Evolutionary conservation across 2,797 vertebrate species (phyloP).

Genomic region (Synanceia verrucosa): DNA sequence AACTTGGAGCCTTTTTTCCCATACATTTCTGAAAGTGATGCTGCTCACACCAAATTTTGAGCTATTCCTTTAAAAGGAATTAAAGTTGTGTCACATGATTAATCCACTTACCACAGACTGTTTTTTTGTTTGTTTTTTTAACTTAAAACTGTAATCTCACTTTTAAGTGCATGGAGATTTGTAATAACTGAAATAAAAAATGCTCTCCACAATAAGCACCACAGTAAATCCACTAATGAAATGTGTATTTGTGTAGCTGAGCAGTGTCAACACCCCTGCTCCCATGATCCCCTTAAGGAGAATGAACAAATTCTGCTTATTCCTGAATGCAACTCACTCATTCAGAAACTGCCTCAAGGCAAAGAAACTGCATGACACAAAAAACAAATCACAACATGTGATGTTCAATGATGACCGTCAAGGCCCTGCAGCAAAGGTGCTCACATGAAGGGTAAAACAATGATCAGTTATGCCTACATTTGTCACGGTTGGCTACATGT

Average conservation of each 20-base stretch:
- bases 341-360: neutral
- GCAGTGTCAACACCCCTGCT: conserved; percentile 4
- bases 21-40: neutral
- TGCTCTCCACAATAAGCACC: neutral
- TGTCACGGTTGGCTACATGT: conserved; percentile 58
- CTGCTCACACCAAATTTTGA: neutral
- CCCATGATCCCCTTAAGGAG: conserved; percentile 57
- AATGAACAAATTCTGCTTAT: conserved; percentile 42
- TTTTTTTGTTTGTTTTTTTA: no score
- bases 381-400: conserved; percentile 35
- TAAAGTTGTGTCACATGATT: neutral
- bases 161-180: neutral
- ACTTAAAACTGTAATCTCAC: no score
- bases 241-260: conserved; percentile 3
- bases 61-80: neutral
- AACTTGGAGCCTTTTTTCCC: neutral
- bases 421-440: neutral
- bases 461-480: conserved; percentile 41
- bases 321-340: neutral
- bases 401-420: conserved; percentile 4
- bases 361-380: neutral
- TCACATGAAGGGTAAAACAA: conserved; percentile 17
- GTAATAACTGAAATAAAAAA: neutral
- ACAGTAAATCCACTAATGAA: neutral
- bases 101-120: neutral